A percentile compares a stretch with the other conserved stretches of the same genome.
Evolutionary conservation across 2,888 invertebrate species (phyloP).

Genomic region (Sphecodes monilicornis): DNA sequence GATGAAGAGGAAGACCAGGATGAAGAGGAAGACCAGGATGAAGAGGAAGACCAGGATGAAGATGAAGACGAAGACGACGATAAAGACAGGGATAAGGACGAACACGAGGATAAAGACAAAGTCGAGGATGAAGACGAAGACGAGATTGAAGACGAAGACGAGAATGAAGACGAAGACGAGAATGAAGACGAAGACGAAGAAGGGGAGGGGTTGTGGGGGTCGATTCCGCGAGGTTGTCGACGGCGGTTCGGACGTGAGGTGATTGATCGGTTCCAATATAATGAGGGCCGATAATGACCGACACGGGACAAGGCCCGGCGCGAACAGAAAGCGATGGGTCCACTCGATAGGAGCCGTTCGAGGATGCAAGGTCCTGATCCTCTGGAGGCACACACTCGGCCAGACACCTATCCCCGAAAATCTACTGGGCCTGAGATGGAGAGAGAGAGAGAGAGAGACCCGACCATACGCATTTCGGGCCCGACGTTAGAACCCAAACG

Average conservation of each 20-base stretch:
- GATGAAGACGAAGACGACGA: no score
- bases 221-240: slow-evolving; percentile 68
- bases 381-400: slow-evolving; percentile 35
- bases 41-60: neutral
- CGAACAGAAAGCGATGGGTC: slow-evolving; percentile 80
- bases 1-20: no score
- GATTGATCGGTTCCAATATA: slow-evolving; percentile 84
- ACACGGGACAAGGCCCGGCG: slow-evolving; percentile 80
- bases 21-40: no score
- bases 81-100: no score
- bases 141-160: no score
- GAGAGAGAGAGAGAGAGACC: neutral
- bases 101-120: no score
- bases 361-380: slow-evolving; percentile 60
- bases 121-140: no score
- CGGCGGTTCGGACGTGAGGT: slow-evolving; percentile 75
- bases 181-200: neutral
- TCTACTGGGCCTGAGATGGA: slow-evolving; percentile 30
- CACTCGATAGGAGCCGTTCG: slow-evolving; percentile 72
- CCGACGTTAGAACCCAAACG: neutral
- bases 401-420: slow-evolving; percentile 41
- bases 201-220: neutral
- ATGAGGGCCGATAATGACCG: slow-evolving; percentile 84
- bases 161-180: neutral
- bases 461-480: neutral